phyloP scores from a whole-genome alignment of 2,113 vertebrate species.

The Ceyx cyanopectus region DNA sequence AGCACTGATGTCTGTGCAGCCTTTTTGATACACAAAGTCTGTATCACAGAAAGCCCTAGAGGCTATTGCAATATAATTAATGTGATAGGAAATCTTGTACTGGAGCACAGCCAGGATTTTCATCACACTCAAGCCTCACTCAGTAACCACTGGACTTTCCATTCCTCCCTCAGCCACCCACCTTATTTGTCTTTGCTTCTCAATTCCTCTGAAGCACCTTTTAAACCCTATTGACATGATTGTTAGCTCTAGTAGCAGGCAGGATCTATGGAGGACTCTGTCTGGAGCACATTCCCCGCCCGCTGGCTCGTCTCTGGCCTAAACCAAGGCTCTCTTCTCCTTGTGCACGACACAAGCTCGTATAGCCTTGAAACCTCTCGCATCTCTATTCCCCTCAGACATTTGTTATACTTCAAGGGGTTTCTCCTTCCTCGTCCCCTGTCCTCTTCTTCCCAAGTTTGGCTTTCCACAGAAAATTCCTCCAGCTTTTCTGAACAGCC shows the following conservation, averaged over 20 bases:
- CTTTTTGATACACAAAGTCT: background rate
- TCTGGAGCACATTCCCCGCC: constrained; percentile 31
- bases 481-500: background rate
- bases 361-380: background rate
- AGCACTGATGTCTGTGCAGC: background rate
- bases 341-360: constrained; percentile 14
- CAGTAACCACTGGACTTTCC: constrained; percentile 59
- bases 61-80: constrained; percentile 34
- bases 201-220: constrained; percentile 42
- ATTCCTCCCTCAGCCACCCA: constrained; percentile 51
- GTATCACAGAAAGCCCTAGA: constrained; percentile 34
- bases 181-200: constrained; percentile 61
- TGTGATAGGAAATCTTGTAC: constrained; percentile 52
- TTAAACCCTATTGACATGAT: constrained; percentile 50
- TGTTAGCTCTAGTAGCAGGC: constrained; percentile 12
- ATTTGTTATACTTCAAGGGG: background rate
- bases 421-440: background rate
- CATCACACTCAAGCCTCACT: constrained; percentile 68
- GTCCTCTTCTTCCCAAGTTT: background rate
- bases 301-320: background rate
- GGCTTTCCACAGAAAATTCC: background rate
- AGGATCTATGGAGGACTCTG: background rate
- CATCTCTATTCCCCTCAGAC: background rate
- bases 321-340: constrained; percentile 27
- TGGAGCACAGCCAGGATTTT: constrained; percentile 62